phyloP scores from a whole-genome alignment of 2,113 vertebrate genomes.

The Rallus limicola region DNA sequence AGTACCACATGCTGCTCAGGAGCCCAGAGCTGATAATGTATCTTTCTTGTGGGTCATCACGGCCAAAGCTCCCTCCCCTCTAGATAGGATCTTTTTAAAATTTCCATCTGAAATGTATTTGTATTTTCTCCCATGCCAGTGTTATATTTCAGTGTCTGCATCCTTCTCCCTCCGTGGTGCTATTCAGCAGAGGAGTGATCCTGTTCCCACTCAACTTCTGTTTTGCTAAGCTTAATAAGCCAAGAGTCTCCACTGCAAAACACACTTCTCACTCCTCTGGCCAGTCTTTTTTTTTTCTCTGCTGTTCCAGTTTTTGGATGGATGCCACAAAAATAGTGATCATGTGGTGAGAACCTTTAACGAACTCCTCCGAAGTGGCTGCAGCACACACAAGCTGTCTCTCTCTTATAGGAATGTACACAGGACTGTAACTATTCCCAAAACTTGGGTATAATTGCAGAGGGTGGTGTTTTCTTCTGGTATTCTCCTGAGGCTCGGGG shows the following conservation, averaged over 20 bases:
- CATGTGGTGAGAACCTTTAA: not conserved
- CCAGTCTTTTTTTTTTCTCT: not conserved
- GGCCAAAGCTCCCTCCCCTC: not conserved
- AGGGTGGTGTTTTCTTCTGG: not conserved
- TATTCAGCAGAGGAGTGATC: not conserved
- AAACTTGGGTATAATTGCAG: rapidly evolving
- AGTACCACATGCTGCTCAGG: not conserved
- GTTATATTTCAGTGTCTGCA: not conserved
- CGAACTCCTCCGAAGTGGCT: not conserved
- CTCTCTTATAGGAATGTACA: not conserved
- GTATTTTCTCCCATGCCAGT: not conserved
- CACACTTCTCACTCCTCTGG: not conserved
- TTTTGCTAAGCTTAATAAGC: not conserved
- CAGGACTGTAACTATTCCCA: not conserved
- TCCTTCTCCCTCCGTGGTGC: not conserved
- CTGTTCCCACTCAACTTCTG: constrained; percentile 54
- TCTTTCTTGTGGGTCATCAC: not conserved
- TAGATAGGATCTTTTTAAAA: not conserved
- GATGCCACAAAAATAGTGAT: not conserved
- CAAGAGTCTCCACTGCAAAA: constrained; percentile 6
- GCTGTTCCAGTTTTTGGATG: not conserved
- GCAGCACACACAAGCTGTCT: not conserved
- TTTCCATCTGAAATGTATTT: not conserved
- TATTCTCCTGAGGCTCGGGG: not conserved
- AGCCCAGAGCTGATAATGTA: not conserved